Conservation (phyloP, 1,140 invertebrate species). For the Orchestia grillus region DNA sequence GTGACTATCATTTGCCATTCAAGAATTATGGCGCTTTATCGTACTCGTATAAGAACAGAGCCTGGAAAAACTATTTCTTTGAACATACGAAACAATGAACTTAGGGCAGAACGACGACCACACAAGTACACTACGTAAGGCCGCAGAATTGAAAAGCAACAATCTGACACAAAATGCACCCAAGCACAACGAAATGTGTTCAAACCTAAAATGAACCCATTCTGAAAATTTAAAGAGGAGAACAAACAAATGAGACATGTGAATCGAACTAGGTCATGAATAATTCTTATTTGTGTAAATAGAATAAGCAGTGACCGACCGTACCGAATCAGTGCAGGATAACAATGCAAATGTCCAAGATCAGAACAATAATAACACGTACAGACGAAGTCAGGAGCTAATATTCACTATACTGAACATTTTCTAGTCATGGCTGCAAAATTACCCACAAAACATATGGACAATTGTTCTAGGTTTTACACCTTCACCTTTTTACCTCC, state of each 20-base stretch:
- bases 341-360: neutral
- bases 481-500: too few species aligned
- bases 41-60: too few species aligned
- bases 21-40: too few species aligned
- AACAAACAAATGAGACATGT: neutral
- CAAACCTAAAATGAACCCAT: too few species aligned
- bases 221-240: neutral
- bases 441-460: too few species aligned
- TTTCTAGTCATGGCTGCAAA: too few species aligned
- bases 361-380: neutral
- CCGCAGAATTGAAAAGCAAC: neutral
- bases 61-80: neutral
- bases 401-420: too few species aligned
- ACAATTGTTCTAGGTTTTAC: too few species aligned
- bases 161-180: neutral
- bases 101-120: neutral
- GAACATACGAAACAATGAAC: neutral
- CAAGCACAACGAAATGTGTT: neutral
- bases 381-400: neutral
- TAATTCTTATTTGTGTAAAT: neutral
- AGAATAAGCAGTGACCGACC: neutral
- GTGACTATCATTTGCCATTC: too few species aligned
- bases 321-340: neutral
- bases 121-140: neutral
- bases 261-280: neutral